Evolutionary conservation across 2,888 invertebrate genomes (phyloP).

Genomic region (Pinctada fucata): DNA sequence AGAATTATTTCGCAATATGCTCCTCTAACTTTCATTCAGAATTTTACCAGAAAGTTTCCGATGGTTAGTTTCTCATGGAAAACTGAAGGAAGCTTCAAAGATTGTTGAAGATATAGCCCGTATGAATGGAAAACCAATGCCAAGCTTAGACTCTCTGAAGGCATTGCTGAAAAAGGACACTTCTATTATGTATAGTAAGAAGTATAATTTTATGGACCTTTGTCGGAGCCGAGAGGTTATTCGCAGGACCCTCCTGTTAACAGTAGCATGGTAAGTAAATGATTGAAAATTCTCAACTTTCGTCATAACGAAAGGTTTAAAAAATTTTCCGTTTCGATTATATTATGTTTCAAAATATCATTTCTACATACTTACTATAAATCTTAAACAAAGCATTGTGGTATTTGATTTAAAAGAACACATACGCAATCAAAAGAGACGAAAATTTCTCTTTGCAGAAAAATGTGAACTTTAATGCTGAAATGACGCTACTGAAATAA

Average conservation of each 20-base stretch:
- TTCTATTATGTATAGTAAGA: conserved; percentile 19
- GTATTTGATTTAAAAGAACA: too few relatives aligned
- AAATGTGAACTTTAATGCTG: too few relatives aligned
- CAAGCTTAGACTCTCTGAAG: too few relatives aligned
- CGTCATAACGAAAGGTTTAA: too few relatives aligned
- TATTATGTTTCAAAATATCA: too few relatives aligned
- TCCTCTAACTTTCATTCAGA: conserved; percentile 21
- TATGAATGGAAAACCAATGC: conserved; percentile 36
- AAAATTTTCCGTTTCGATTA: too few relatives aligned
- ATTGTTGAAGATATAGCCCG: conserved; percentile 37
- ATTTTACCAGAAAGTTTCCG: conserved; percentile 52
- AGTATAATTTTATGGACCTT: conserved; percentile 41
- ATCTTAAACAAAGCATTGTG: too few relatives aligned
- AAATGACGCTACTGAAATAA: too few relatives aligned
- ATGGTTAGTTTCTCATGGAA: conserved; percentile 44
- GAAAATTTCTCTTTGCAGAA: too few relatives aligned
- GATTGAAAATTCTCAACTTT: not conserved
- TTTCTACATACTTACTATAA: too few relatives aligned
- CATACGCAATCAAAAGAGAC: too few relatives aligned
- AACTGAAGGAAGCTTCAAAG: conserved; percentile 38
- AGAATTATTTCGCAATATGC: too few relatives aligned
- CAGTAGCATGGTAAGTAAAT: conserved; percentile 36
- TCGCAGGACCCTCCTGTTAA: conserved; percentile 29
- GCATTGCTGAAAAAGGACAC: not conserved
- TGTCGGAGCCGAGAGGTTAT: conserved; percentile 23